A percentile compares a stretch with the other conserved stretches of the same genome.
Evolutionary conservation across 2,888 invertebrate genomes (phyloP).

Genomic region (Acrocyrtus sp.): DNA sequence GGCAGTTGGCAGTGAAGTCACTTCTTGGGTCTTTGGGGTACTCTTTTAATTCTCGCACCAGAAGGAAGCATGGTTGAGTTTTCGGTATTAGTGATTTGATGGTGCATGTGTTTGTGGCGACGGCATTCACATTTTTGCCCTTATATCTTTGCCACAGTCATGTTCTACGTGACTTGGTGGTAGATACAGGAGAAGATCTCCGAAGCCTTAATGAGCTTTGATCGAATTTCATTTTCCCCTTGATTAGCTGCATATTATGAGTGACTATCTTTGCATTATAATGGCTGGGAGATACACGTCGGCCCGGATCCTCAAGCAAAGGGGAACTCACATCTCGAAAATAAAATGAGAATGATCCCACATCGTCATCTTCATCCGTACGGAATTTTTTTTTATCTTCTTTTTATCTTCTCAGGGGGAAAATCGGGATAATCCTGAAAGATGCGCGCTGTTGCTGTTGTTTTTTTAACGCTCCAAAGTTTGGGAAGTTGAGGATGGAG

Average conservation of each 20-base stretch:
- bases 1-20: too few species aligned
- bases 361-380: background rate
- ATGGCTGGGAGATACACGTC: background rate
- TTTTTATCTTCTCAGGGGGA: background rate
- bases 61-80: background rate
- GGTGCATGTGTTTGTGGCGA: background rate
- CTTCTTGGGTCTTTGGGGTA: too few species aligned
- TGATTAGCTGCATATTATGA: constrained; percentile 27
- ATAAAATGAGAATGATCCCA: too few species aligned
- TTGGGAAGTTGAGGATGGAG: background rate
- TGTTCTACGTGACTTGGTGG: constrained; percentile 6
- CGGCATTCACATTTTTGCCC: background rate
- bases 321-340: constrained; percentile 20
- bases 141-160: background rate
- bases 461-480: too few species aligned
- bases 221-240: constrained; percentile 33
- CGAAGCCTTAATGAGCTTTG: constrained; percentile 33
- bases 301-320: constrained; percentile 14
- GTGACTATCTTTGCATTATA: constrained; percentile 24
- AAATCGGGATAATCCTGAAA: background rate
- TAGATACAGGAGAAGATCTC: background rate
- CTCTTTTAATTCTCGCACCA: background rate
- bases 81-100: too few species aligned
- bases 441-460: background rate
- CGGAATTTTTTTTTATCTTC: background rate